A percentile compares a stretch with the other conserved stretches of the same genome.
These are phyloP conservation scores for Ardeotis arabs DNA, from an alignment of 2,113 vertebrate species.

Conservation along the genomic window DNA sequence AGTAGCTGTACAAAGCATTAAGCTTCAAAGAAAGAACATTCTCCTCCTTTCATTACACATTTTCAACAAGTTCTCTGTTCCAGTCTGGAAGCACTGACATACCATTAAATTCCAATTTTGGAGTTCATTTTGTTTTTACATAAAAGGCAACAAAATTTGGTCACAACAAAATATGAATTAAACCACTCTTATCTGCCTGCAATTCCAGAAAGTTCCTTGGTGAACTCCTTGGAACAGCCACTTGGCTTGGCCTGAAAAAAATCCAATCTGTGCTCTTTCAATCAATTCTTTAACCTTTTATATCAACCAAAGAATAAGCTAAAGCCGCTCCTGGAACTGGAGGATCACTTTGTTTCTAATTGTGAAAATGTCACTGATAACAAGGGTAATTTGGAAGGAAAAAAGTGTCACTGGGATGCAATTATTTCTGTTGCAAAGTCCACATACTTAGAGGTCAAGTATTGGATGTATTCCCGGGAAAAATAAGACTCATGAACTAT, in stretches of 20 bases:
- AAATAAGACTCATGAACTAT: slow-evolving; percentile 9
- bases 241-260: neutral
- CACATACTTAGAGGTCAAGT: neutral
- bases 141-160: neutral
- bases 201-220: neutral
- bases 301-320: neutral
- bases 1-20: neutral
- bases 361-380: slow-evolving; percentile 8
- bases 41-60: neutral
- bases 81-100: neutral
- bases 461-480: neutral
- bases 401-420: neutral
- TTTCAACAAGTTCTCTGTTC: neutral
- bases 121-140: neutral
- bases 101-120: neutral
- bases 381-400: neutral
- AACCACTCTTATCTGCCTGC: neutral
- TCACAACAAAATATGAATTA: neutral
- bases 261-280: neutral
- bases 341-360: neutral
- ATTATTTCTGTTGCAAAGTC: neutral
- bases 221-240: neutral
- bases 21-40: neutral
- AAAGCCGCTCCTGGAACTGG: neutral
- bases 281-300: neutral